A percentile compares a stretch with the other conserved stretches of the same genome.
Evolutionary conservation across 2,888 invertebrate genomes (phyloP).

Genomic region (Harmothoe impar): DNA sequence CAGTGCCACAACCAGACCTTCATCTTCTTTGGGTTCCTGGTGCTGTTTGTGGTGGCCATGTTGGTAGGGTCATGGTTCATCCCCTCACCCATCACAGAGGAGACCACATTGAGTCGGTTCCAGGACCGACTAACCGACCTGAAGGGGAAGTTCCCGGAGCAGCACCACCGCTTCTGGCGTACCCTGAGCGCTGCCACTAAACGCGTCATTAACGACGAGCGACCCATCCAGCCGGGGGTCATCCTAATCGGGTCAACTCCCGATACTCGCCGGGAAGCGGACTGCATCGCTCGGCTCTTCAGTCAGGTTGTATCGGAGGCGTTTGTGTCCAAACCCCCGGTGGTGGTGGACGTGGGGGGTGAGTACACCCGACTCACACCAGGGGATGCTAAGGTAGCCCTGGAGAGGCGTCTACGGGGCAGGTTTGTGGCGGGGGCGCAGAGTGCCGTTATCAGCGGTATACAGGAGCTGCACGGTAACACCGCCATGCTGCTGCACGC

Average conservation of each 20-base stretch:
- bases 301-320: constrained; percentile 58
- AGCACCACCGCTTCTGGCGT: constrained; percentile 61
- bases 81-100: background rate
- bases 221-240: constrained; percentile 61
- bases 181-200: constrained; percentile 63
- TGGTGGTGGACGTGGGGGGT: background rate
- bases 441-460: constrained; percentile 75
- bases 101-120: background rate
- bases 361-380: background rate
- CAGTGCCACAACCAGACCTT: too few relatives aligned
- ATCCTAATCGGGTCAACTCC: constrained; percentile 54
- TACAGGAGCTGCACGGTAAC: constrained; percentile 74
- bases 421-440: constrained; percentile 62
- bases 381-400: constrained; percentile 6
- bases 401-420: constrained; percentile 6
- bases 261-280: background rate
- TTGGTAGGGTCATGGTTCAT: too few relatives aligned
- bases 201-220: constrained; percentile 22
- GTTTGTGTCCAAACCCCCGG: background rate
- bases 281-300: constrained; percentile 60
- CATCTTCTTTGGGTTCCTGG: too few relatives aligned
- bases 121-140: background rate
- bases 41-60: too few relatives aligned
- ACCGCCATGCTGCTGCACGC: constrained; percentile 78
- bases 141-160: constrained; percentile 59